A percentile compares a stretch with the other conserved stretches of the same genome.
phyloP scores from a whole-genome alignment of 2,888 invertebrate species.

The Chouioia cunea region DNA sequence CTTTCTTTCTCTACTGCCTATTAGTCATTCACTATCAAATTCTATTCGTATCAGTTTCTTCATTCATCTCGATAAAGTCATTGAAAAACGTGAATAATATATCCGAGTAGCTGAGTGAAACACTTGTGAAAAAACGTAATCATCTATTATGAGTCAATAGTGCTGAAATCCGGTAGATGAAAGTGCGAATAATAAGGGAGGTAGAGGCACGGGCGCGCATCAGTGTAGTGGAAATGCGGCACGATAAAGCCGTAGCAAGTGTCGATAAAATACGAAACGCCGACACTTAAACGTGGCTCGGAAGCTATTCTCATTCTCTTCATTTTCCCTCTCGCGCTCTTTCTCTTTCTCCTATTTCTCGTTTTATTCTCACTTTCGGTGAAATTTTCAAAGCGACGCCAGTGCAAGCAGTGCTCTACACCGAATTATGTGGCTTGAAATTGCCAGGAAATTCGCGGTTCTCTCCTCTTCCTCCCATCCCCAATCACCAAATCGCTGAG shows the following conservation, averaged over 20 bases:
- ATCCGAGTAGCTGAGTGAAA: too few relatives aligned
- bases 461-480: not conserved
- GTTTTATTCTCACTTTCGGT: constrained; percentile 38
- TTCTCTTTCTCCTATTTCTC: constrained; percentile 33
- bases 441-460: constrained; percentile 33
- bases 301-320: constrained; percentile 37
- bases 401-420: not conserved
- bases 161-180: constrained; percentile 24
- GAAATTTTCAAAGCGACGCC: constrained; percentile 34
- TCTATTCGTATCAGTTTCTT: too few relatives aligned
- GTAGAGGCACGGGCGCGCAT: not conserved
- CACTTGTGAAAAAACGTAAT: not conserved
- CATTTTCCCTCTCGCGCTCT: constrained; percentile 27
- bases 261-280: constrained; percentile 46
- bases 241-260: constrained; percentile 27
- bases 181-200: constrained; percentile 6
- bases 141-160: constrained; percentile 2
- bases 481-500: constrained; percentile 18
- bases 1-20: too few relatives aligned
- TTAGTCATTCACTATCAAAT: too few relatives aligned
- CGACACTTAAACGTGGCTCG: constrained; percentile 44
- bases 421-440: constrained; percentile 40
- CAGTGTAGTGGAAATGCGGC: constrained; percentile 28
- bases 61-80: not conserved
- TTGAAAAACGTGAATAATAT: too few relatives aligned